phyloP scores from a whole-genome alignment of 2,797 vertebrate species.

The Acridotheres tristis region DNA sequence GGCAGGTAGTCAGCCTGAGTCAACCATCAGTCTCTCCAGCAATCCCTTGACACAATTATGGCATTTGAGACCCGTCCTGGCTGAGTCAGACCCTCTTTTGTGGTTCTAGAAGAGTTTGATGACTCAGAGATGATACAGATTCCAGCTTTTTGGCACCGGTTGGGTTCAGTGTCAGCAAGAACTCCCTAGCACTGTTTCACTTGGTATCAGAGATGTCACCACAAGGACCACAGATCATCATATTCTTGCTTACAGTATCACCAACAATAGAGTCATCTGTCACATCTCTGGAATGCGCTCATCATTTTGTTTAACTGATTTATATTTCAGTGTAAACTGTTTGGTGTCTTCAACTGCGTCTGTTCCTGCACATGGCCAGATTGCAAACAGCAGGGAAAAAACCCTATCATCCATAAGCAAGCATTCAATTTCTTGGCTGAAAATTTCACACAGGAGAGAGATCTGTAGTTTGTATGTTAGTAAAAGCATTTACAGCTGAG shows the following conservation, averaged over 20 bases:
- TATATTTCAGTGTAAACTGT: constrained; percentile 19
- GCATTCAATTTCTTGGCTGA: constrained; percentile 8
- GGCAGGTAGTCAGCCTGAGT: not conserved
- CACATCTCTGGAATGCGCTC: not conserved
- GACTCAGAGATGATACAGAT: not conserved
- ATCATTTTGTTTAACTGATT: constrained; percentile 34
- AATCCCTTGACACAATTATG: not conserved
- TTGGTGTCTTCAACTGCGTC: not conserved
- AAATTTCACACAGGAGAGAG: constrained; percentile 1
- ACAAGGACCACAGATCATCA: not conserved
- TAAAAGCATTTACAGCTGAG: not conserved
- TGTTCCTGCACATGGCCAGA: not conserved
- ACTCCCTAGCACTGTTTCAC: not conserved
- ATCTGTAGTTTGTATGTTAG: not conserved
- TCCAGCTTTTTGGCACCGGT: not conserved
- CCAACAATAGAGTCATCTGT: not conserved
- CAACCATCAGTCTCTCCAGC: not conserved
- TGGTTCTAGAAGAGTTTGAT: not conserved
- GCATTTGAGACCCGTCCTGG: not conserved
- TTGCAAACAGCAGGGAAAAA: constrained; percentile 36
- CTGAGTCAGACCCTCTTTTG: not conserved
- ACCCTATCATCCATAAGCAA: not conserved
- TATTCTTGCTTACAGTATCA: not conserved
- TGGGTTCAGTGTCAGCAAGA: not conserved
- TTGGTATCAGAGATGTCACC: not conserved